Base-by-base conservation (phyloP, 2,113 vertebrate species). In the Odocoileus hemionus region DNA sequence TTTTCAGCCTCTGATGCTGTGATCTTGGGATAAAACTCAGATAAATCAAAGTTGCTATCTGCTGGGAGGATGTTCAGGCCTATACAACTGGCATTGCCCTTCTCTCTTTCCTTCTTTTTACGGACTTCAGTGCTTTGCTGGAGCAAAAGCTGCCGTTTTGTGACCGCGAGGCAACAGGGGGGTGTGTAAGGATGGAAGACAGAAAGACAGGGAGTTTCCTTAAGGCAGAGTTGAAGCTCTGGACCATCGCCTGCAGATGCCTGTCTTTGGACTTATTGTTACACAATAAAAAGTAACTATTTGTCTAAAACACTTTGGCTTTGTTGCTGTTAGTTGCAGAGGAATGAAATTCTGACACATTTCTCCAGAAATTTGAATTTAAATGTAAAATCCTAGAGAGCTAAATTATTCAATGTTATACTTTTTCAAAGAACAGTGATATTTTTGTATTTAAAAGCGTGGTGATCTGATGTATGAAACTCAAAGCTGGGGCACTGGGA, bases 401-500 rank as follows among this genome's bases (percentile, higher is more conserved):
- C 61, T 97, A 97, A 98, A 98, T 96, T 98, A 87, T 97, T 94
- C 86, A 96, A 95, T 97, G 97, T 98, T 97, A 82, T 93, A 97
- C 92, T 98, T 98, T 98, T 98, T 98, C 98, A 97, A 98, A 97
- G 86, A 96, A 52, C 50, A 97, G 50, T 64, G 88, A 83, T 97
- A 97, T 94, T 96, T 97, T 98, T 98, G 93, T 96, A 95, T 98
- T 98, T 98, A 98, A 98, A 98, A 98, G 97, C 97, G 98, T 96
- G 91, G 96, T 96, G 94, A 97, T 39, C n/a, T 70, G 19, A 39
- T 70, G 1, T 12, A 23, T 70, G 10, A 70, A 70, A 36, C 64
- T 36, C 17, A 70, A 70, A 39, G n/a, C n/a, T 21, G 19, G n/a
- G 23, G 10, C n/a, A 70, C n/a, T 36, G 21, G n/a, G 67, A 23